Evolutionary conservation across 1,140 invertebrate genomes (phyloP).

Genomic region (Drosophila pandora): DNA sequence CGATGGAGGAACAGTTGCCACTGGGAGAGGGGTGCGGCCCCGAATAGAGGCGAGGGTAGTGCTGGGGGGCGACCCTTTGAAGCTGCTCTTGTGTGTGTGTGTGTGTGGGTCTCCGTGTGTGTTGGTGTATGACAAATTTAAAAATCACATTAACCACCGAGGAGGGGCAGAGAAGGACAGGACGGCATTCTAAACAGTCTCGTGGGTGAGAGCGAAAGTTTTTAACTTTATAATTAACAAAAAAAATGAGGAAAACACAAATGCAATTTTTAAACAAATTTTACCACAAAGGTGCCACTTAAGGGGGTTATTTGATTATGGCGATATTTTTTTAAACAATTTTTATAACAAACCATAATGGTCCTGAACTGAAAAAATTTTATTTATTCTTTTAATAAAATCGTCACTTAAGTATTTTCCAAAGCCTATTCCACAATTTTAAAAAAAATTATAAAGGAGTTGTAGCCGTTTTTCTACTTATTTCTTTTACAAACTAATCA

Average conservation of each 20-base stretch:
- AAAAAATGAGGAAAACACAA: neutral
- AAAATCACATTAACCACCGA: conserved; percentile 62
- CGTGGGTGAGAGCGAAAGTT: neutral
- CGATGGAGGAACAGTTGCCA: conserved; percentile 11
- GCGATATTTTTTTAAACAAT: too few species aligned
- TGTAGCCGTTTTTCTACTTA: too few species aligned
- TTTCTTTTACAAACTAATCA: too few species aligned
- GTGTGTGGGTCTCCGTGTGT: neutral
- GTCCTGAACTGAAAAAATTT: too few species aligned
- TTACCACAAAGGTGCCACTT: neutral
- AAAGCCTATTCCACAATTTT: too few species aligned
- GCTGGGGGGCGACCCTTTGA: conserved; percentile 23
- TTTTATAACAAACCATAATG: too few species aligned
- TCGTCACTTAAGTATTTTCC: too few species aligned
- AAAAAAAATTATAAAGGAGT: too few species aligned
- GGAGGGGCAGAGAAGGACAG: neutral
- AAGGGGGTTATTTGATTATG: too few species aligned
- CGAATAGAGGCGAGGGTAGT: neutral
- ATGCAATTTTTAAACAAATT: neutral
- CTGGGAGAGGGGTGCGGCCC: neutral
- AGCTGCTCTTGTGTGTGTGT: conserved; percentile 1
- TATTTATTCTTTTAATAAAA: too few species aligned
- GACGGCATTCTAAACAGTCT: neutral
- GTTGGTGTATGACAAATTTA: conserved; percentile 43
- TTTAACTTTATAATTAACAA: neutral